phyloP scores from a whole-genome alignment of 2,113 vertebrate species.

The Osmerus mordax region DNA sequence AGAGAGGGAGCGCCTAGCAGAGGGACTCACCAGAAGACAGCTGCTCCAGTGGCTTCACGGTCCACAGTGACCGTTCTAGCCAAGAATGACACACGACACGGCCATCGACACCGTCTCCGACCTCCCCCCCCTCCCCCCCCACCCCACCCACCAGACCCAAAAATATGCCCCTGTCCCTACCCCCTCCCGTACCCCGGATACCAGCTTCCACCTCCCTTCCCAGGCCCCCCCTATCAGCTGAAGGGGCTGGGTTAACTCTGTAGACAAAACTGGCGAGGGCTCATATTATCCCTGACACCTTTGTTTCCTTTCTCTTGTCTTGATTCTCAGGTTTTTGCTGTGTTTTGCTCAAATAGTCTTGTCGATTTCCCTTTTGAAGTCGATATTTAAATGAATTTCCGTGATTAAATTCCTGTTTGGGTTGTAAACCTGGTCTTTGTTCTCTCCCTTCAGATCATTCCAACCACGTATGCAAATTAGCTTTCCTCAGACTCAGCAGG shows the following conservation, averaged over 20 bases:
- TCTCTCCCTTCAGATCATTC: too few relatives aligned
- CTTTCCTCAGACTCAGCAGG: neutral
- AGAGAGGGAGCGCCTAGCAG: neutral
- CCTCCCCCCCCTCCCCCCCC: neutral
- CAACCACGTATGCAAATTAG: too few relatives aligned
- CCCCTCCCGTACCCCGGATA: conserved; percentile 52
- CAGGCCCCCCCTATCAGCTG: conserved; percentile 7
- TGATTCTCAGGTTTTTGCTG: neutral
- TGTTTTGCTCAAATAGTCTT: too few relatives aligned
- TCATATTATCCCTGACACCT: neutral
- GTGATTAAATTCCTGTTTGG: too few relatives aligned
- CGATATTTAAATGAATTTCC: too few relatives aligned
- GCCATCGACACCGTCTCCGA: conserved; percentile 20
- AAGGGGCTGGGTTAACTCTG: neutral
- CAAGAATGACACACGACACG: conserved; percentile 62
- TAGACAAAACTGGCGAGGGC: too few relatives aligned
- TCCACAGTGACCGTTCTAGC: conserved; percentile 35
- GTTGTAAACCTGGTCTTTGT: too few relatives aligned
- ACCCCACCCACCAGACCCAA: conserved; percentile 36
- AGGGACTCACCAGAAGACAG: conserved; percentile 70
- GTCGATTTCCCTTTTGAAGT: too few relatives aligned
- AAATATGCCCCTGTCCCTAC: conserved; percentile 54
- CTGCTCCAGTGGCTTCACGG: conserved; percentile 48
- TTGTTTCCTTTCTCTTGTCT: neutral
- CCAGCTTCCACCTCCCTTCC: conserved; percentile 36